phyloP scores from a whole-genome alignment of 2,113 vertebrate genomes.

The Xenopus tropicalis region UCB_Xtro_10.0 CM004449.2:79398501-79399000 shows the following conservation, averaged over 20 bases:
- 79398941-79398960: too few relatives aligned
- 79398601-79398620: conserved; percentile 33
- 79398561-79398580: conserved; percentile 32
- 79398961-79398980: too few relatives aligned
- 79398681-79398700: conserved; percentile 7
- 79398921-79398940: too few relatives aligned
- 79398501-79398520: conserved; percentile 42
- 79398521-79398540: conserved; percentile 33
- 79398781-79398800: not conserved
- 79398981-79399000: too few relatives aligned
- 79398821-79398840: too few relatives aligned
- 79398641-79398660: conserved; percentile 1
- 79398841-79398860: too few relatives aligned
- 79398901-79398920: too few relatives aligned
- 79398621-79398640: conserved; percentile 34
- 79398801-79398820: not conserved
- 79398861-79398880: too few relatives aligned
- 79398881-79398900: too few relatives aligned
- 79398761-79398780: not conserved
- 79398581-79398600: conserved; percentile 40
- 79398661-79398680: conserved; percentile 30
- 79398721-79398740: conserved; percentile 5
- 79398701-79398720: not conserved
- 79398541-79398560: conserved; percentile 36
- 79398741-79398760: not conserved